A percentile compares a stretch with the other conserved stretches of the same genome.
These are phyloP conservation scores for Nezara viridula DNA, from an alignment of 2,888 invertebrate genomes.

Conservation along the genomic window DNA sequence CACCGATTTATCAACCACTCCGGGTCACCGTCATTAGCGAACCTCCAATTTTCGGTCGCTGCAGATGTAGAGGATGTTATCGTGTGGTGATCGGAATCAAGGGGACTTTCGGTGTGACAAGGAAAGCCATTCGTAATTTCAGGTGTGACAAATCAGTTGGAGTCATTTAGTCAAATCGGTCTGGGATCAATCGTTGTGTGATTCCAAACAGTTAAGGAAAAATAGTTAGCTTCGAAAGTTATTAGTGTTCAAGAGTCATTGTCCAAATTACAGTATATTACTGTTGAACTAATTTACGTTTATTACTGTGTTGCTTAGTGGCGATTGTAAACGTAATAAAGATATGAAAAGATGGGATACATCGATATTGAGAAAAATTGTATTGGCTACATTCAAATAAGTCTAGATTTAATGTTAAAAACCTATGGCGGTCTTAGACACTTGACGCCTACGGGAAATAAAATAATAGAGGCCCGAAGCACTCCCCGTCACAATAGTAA, in stretches of 20 bases:
- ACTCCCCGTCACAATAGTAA: too few species aligned
- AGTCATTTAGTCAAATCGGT: not conserved
- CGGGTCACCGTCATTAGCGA: not conserved
- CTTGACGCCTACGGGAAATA: too few species aligned
- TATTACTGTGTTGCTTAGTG: not conserved
- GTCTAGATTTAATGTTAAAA: too few species aligned
- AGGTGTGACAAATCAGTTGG: not conserved
- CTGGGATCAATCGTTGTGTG: not conserved
- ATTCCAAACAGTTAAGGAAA: not conserved
- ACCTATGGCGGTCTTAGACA: too few species aligned
- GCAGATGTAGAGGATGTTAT: conserved; percentile 28
- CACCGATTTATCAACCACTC: not conserved
- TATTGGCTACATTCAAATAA: too few species aligned
- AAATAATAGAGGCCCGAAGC: too few species aligned
- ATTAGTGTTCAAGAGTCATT: not conserved
- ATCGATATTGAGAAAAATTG: too few species aligned
- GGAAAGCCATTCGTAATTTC: conserved; percentile 22
- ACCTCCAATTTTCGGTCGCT: not conserved
- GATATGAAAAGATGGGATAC: not conserved
- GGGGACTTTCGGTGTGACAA: not conserved
- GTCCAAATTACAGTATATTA: not conserved
- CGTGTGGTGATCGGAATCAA: not conserved
- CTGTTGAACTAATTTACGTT: not conserved
- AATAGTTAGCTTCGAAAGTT: not conserved
- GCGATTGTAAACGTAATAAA: not conserved